A percentile compares a stretch with the other conserved stretches of the same genome.
These are phyloP conservation scores for Chaetophractus vellerosus DNA, from an alignment of 2,797 vertebrate species.

Conservation along the genomic window DNA sequence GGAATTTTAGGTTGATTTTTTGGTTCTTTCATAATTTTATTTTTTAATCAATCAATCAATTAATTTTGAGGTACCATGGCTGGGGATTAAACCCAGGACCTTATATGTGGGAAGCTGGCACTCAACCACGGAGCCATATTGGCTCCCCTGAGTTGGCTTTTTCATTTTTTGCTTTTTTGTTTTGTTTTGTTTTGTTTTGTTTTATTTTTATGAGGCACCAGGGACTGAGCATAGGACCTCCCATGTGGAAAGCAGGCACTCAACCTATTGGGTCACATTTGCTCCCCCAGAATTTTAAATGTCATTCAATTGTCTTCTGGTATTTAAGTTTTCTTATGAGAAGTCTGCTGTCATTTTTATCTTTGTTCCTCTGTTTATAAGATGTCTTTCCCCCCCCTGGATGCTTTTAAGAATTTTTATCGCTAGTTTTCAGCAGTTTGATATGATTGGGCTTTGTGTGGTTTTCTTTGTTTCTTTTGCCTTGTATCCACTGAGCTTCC, in stretches of 20 bases:
- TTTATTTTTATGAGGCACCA: too few species aligned
- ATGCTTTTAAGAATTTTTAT: not conserved
- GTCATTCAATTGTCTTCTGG: not conserved
- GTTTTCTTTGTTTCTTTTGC: not conserved
- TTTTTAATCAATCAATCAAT: too few species aligned
- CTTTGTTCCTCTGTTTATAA: not conserved
- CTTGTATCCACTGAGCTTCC: not conserved
- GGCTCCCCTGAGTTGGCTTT: too few species aligned
- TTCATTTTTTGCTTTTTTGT: too few species aligned
- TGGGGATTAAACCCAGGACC: too few species aligned
- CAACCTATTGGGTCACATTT: too few species aligned
- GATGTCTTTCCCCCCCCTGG: not conserved
- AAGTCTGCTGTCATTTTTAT: not conserved
- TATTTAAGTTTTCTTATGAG: not conserved
- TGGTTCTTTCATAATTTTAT: not conserved
- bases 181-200: too few species aligned
- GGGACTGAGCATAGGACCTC: too few species aligned
- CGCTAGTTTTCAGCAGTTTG: not conserved
- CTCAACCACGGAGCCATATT: too few species aligned
- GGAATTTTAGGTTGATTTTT: not conserved
- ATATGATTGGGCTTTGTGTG: not conserved
- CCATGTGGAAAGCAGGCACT: too few species aligned
- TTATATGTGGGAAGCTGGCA: too few species aligned
- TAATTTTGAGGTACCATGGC: too few species aligned
- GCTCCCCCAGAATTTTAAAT: not conserved